These are phyloP conservation scores for Capra hircus DNA, from an alignment of 2,113 vertebrate genomes.

Conservation along the genomic window DNA sequence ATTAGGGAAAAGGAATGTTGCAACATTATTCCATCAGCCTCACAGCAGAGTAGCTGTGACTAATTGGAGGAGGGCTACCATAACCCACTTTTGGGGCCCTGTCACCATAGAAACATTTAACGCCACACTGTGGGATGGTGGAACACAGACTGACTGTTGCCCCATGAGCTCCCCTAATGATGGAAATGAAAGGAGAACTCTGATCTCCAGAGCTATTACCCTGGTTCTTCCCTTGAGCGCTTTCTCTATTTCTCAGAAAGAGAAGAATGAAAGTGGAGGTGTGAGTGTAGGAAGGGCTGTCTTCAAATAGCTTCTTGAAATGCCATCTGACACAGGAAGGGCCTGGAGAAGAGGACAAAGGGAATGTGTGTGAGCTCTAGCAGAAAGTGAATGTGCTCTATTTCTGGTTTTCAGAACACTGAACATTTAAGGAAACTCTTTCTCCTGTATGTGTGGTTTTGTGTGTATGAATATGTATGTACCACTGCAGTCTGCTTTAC, in stretches of 20 bases:
- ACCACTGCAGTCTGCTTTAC: background rate
- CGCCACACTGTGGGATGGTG: background rate
- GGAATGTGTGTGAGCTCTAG: background rate
- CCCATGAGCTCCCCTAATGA: background rate
- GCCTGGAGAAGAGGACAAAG: background rate
- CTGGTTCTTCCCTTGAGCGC: background rate
- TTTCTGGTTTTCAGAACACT: background rate
- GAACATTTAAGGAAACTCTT: background rate
- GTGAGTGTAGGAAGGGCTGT: background rate
- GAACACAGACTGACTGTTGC: background rate
- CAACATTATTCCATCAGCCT: background rate
- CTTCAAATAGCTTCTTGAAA: conserved; percentile 48
- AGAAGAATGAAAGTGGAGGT: background rate
- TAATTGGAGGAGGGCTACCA: background rate
- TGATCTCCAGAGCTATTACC: background rate
- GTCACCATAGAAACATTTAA: background rate
- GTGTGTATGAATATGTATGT: background rate
- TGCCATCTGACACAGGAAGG: background rate
- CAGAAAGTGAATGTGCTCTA: background rate
- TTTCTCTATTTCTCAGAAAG: background rate
- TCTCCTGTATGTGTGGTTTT: background rate
- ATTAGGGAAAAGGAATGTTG: background rate
- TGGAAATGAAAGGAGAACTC: background rate
- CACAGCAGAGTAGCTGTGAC: background rate
- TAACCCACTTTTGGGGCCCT: background rate